Conservation (phyloP, 2,113 vertebrate genomes). For the Cyphomyrus plagiostoma region DNA sequence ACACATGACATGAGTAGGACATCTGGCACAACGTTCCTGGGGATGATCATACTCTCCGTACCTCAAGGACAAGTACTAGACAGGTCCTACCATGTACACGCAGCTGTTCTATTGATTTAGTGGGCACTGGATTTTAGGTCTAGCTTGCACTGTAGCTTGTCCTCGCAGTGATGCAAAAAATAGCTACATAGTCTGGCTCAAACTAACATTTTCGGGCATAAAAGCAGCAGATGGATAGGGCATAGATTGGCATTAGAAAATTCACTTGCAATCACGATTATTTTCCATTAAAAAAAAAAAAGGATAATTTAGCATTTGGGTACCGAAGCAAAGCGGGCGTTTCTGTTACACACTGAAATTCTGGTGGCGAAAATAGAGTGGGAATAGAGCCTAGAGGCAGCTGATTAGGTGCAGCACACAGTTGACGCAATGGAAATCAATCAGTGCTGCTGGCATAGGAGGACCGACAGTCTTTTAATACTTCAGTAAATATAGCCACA, state of each 20-base stretch:
- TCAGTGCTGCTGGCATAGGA: conserved; percentile 26
- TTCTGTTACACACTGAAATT: not conserved
- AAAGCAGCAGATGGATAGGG: not conserved
- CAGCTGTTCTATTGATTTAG: not conserved
- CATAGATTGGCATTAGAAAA: not conserved
- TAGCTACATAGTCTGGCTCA: not conserved
- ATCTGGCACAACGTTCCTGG: not conserved
- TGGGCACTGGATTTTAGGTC: not conserved
- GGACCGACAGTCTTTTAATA: conserved; percentile 19
- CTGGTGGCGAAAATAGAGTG: not conserved
- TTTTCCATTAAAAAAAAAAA: not conserved
- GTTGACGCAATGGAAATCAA: conserved; percentile 55
- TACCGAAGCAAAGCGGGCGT: not conserved
- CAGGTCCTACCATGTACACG: not conserved
- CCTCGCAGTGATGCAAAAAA: not conserved
- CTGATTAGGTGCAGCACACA: conserved; percentile 8
- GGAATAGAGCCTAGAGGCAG: not conserved
- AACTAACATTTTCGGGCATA: not conserved
- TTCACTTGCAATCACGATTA: not conserved
- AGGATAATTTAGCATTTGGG: not conserved
- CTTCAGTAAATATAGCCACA: conserved; percentile 50
- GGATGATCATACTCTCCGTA: not conserved
- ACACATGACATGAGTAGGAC: not conserved
- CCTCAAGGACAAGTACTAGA: not conserved
- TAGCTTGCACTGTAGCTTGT: not conserved